These are phyloP conservation scores for Toxotes chatareus DNA, from an alignment of 2,113 vertebrate genomes.

Conservation along the genomic window DNA sequence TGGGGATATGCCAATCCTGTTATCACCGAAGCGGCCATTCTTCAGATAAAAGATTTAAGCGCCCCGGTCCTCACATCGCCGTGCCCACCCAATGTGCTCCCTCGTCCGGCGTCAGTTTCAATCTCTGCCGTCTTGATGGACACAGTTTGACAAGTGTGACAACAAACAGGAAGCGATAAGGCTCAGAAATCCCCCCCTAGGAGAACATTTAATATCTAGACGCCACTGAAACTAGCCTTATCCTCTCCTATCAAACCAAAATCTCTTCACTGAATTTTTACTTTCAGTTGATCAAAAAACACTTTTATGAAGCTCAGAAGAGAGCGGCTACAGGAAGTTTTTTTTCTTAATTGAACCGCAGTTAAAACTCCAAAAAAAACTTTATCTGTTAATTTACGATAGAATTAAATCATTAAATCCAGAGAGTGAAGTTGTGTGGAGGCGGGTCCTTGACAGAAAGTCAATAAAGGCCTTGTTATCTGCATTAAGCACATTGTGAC, in stretches of 20 bases:
- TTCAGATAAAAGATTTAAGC: conserved; percentile 67
- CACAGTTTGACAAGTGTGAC: conserved; percentile 55
- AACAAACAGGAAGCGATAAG: conserved; percentile 64
- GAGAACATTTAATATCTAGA: conserved; percentile 20
- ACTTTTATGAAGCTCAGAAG: conserved; percentile 4
- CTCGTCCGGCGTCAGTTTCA: conserved; percentile 55
- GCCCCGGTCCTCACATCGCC: conserved; percentile 38
- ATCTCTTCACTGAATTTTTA: neutral
- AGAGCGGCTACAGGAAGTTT: neutral
- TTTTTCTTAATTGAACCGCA: too few species aligned
- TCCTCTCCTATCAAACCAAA: conserved; percentile 34
- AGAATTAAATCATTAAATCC: neutral
- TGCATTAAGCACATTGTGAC: conserved; percentile 26
- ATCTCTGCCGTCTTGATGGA: conserved; percentile 46
- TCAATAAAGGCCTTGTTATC: conserved; percentile 33
- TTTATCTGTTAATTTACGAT: neutral
- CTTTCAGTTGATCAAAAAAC: conserved; percentile 33
- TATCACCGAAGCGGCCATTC: conserved; percentile 49
- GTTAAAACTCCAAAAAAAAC: conserved; percentile 19
- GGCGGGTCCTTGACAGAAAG: conserved; percentile 1
- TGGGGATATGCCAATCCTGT: conserved; percentile 36
- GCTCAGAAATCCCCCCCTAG: conserved; percentile 22
- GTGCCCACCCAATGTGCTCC: conserved; percentile 49
- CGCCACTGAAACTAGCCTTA: conserved; percentile 1
- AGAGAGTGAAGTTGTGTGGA: neutral